Base-by-base conservation (phyloP, 2,797 vertebrate species). In the Anguilla obscura region DNA sequence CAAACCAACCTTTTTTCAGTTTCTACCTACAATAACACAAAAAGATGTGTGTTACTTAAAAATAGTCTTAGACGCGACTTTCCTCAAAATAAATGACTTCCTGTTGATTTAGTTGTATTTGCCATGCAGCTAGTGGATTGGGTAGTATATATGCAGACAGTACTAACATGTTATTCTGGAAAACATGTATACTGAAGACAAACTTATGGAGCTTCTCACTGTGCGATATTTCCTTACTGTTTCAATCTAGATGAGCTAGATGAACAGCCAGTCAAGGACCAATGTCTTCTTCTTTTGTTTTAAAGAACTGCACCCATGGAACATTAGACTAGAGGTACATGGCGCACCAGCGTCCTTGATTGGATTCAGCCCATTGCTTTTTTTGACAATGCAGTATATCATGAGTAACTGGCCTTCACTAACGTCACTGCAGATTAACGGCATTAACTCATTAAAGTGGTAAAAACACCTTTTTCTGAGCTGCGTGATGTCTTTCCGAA, bases 241-340 rank as follows among this genome's bases (percentile, higher is more conserved):
- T 82, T 50, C 21, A 84, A 74, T 89, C 36, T 89, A 18, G 90
- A 74, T 80, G 36, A 80, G 45, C 36, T 45, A 45, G 14, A 45
- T 56, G 16, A 33, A 86, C 89, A 88, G 48, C 58, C 71, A 88
- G 50, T 82, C 40, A 63, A 14, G 87, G 30, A 89, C 86, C 66
- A 21, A 58, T 9, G 21, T 60, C 63, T 63, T 58, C 88, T 76
- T 45, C 90, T 69, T 89, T 66, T 40, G 36, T 40, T 90, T 82
- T 88, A 2, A 60, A 82, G 92, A 92, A 88, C 91, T 91, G 92
- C 93, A 93, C 93, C 82, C 87, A 89, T 96, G 96, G 96, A 96
- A 96, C 95, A 96, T 92, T 96, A 96, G 95, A 86, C 95, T 96
- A 86, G 93, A 97, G 96, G 96, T 97, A 97, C 92, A 94, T 96